These are phyloP conservation scores for Bucorvus abyssinicus DNA, from an alignment of 2,797 vertebrate species.

Conservation along the genomic window DNA sequence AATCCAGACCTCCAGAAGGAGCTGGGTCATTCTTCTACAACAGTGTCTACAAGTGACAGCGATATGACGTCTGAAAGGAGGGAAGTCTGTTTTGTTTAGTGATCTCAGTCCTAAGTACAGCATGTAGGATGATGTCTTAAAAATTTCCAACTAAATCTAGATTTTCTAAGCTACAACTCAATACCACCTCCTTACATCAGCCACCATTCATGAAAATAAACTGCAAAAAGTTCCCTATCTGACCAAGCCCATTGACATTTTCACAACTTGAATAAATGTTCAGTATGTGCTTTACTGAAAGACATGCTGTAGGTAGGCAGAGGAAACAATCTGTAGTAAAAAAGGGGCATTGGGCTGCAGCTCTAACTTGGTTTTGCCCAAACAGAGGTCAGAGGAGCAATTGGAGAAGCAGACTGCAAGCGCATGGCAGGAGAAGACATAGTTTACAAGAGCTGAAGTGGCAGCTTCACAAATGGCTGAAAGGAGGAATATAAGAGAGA, in stretches of 20 bases:
- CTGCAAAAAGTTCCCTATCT: background rate
- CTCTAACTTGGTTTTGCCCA: background rate
- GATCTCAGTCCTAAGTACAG: background rate
- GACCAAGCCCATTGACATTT: background rate
- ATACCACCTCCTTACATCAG: background rate
- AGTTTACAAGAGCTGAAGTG: background rate
- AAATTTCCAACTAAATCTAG: background rate
- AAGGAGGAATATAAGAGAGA: background rate
- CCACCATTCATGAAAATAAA: background rate
- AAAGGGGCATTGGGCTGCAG: background rate
- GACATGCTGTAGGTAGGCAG: background rate
- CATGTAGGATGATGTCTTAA: background rate
- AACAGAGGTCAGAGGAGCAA: background rate
- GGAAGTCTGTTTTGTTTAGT: background rate
- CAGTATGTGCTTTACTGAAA: background rate
- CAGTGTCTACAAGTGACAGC: background rate
- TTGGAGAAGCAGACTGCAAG: background rate
- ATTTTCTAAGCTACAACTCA: background rate
- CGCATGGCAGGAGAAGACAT: background rate
- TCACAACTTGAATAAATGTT: background rate
- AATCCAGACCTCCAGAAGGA: background rate
- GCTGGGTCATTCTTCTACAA: background rate
- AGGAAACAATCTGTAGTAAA: background rate
- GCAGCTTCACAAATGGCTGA: background rate
- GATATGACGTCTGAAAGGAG: background rate